phyloP scores from a whole-genome alignment of 2,888 invertebrate genomes.

The Carabus problematicus region DNA sequence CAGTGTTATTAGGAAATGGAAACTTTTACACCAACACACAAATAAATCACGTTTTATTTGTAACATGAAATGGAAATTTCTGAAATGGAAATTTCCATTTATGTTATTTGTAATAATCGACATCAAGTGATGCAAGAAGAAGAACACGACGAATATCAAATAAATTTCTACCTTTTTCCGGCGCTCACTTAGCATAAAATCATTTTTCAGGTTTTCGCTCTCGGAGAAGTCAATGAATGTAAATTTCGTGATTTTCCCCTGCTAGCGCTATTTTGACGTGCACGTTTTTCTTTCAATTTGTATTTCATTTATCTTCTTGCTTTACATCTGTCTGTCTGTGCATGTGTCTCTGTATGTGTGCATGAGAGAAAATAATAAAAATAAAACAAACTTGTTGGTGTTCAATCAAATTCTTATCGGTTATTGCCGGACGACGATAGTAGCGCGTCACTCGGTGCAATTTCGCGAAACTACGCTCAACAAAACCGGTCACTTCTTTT shows the following conservation, averaged over 20 bases:
- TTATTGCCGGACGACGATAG: slow-evolving; percentile 6
- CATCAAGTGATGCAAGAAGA: too few species aligned
- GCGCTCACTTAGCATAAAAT: not conserved
- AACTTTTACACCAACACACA: too few species aligned
- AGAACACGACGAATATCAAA: too few species aligned
- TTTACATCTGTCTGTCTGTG: not conserved
- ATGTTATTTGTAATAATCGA: too few species aligned
- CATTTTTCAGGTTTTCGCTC: not conserved
- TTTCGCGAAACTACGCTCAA: too few species aligned
- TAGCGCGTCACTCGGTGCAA: too few species aligned
- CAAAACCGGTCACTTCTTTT: too few species aligned
- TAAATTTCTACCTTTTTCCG: too few species aligned
- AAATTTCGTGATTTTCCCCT: not conserved
- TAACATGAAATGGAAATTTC: too few species aligned
- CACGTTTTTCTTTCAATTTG: not conserved
- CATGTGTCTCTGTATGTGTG: not conserved
- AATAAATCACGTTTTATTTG: too few species aligned
- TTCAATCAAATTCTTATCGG: slow-evolving; percentile 11
- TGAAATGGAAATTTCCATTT: too few species aligned
- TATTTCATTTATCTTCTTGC: slow-evolving; percentile 10
- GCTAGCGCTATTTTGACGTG: not conserved
- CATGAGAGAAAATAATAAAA: slow-evolving; percentile 4
- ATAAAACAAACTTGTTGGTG: not conserved
- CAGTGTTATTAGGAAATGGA: too few species aligned
- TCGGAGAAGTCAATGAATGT: slow-evolving; percentile 10